phyloP scores from a whole-genome alignment of 2,888 invertebrate species.

The Limulus polyphemus region DNA sequence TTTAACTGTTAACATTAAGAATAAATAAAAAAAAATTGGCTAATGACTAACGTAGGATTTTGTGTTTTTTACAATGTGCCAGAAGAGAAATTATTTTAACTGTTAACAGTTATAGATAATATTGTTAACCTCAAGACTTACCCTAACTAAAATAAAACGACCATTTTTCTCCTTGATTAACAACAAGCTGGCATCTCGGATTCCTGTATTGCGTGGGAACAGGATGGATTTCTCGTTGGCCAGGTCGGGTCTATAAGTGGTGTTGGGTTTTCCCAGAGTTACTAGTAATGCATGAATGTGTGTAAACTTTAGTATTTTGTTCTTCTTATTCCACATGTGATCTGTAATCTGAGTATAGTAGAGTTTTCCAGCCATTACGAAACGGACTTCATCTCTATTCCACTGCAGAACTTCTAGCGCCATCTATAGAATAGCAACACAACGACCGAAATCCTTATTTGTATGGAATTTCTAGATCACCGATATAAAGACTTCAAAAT shows the following conservation, averaged over 20 bases:
- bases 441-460: neutral
- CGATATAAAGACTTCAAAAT: too few relatives aligned
- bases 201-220: constrained; percentile 42
- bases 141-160: constrained; percentile 65
- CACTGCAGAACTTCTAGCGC: constrained; percentile 86
- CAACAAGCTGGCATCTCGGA: constrained; percentile 73
- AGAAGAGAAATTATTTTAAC: too few relatives aligned
- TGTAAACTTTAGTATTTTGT: constrained; percentile 44
- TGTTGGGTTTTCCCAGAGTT: constrained; percentile 74
- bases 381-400: constrained; percentile 75
- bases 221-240: constrained; percentile 40
- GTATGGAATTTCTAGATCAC: neutral
- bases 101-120: too few relatives aligned
- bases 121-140: constrained; percentile 32
- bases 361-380: constrained; percentile 77
- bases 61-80: too few relatives aligned
- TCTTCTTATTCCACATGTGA: constrained; percentile 28
- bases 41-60: too few relatives aligned
- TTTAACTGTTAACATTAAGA: too few relatives aligned
- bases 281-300: constrained; percentile 80
- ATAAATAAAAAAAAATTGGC: too few relatives aligned
- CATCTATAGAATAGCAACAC: constrained; percentile 44
- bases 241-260: constrained; percentile 51
- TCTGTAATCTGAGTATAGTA: constrained; percentile 63
- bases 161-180: constrained; percentile 81